These are phyloP conservation scores for Apostichopus californicus DNA, from an alignment of 35 echinoderm and acorn worm species.

Conservation along the genomic window DNA sequence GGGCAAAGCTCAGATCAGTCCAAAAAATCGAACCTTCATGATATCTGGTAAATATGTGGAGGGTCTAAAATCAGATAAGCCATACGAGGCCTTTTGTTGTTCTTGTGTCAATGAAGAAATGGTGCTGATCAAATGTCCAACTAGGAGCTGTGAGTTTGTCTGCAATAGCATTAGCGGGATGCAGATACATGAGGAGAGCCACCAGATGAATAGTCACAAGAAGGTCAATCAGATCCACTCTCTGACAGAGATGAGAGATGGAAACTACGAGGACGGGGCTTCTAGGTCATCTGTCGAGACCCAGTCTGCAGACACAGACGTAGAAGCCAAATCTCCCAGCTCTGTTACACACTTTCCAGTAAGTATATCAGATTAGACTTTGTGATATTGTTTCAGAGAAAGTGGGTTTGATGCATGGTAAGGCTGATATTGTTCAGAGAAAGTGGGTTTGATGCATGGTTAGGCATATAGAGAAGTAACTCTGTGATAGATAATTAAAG, in stretches of 20 bases:
- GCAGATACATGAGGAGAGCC: conserved; percentile 72
- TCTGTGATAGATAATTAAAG: too few species aligned
- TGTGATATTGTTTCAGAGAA: background rate
- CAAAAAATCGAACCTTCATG: conserved; percentile 35
- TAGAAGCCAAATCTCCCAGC: conserved; percentile 58
- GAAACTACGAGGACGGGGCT: conserved; percentile 7
- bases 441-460: too few species aligned
- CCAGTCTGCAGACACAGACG: conserved; percentile 84
- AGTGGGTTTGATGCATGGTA: too few species aligned
- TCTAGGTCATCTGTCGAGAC: conserved; percentile 91
- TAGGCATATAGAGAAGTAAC: too few species aligned
- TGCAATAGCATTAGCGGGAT: conserved; percentile 81
- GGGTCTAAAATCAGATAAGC: conserved; percentile 59
- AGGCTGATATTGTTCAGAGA: too few species aligned
- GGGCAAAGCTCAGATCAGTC: background rate
- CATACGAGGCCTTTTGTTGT: conserved; percentile 74
- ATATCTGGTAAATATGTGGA: conserved; percentile 19
- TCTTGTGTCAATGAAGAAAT: conserved; percentile 71
- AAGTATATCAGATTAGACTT: background rate
- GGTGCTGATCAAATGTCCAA: conserved; percentile 73
- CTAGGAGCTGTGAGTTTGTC: conserved; percentile 78
- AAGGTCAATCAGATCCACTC: background rate
- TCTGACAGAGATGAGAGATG: conserved; percentile 23
- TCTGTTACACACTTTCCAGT: conserved; percentile 44
- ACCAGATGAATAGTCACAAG: conserved; percentile 36